A percentile compares a stretch with the other conserved stretches of the same genome.
phyloP scores from a whole-genome alignment of 2,113 vertebrate genomes.

The Trichomycterus rosablanca region DNA sequence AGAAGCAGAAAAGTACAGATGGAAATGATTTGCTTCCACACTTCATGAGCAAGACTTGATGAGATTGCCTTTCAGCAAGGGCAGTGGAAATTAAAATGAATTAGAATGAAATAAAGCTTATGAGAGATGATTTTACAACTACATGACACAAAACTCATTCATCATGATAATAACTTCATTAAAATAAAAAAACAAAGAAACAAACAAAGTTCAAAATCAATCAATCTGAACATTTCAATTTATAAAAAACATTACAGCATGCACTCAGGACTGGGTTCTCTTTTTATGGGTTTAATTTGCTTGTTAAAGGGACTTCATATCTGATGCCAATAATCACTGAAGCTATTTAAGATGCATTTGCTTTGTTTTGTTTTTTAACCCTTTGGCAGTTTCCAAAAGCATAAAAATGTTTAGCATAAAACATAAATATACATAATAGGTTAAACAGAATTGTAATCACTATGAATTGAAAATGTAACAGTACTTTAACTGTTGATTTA shows the following conservation, averaged over 20 bases:
- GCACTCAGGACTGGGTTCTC: conserved; percentile 76
- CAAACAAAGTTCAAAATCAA: conserved; percentile 48
- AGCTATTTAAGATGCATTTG: conserved; percentile 93
- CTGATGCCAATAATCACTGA: conserved; percentile 84
- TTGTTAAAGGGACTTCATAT: conserved; percentile 99
- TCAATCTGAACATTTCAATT: conserved; percentile 49
- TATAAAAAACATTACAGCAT: conserved; percentile 77
- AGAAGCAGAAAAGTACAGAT: conserved; percentile 16
- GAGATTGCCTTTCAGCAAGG: conserved; percentile 86
- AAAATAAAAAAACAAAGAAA: conserved; percentile 34
- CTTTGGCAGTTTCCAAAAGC: conserved; percentile 83
- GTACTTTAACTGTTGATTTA: conserved; percentile 96
- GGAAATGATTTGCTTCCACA: conserved; percentile 31
- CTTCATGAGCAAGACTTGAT: conserved; percentile 36
- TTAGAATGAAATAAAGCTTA: conserved; percentile 58
- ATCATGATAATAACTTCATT: conserved; percentile 79
- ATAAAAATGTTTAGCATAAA: conserved; percentile 62
- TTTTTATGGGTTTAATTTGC: conserved; percentile 70
- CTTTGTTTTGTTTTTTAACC: conserved; percentile 82
- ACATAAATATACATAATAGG: conserved; percentile 54
- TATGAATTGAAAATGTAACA: conserved; percentile 49
- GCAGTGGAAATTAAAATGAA: conserved; percentile 62
- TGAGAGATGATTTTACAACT: conserved; percentile 70
- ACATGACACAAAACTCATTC: conserved; percentile 78
- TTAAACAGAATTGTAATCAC: conserved; percentile 53